Base-by-base conservation (phyloP, 2,797 vertebrate species). In the Ctenochaetus hawaiiensis region DNA sequence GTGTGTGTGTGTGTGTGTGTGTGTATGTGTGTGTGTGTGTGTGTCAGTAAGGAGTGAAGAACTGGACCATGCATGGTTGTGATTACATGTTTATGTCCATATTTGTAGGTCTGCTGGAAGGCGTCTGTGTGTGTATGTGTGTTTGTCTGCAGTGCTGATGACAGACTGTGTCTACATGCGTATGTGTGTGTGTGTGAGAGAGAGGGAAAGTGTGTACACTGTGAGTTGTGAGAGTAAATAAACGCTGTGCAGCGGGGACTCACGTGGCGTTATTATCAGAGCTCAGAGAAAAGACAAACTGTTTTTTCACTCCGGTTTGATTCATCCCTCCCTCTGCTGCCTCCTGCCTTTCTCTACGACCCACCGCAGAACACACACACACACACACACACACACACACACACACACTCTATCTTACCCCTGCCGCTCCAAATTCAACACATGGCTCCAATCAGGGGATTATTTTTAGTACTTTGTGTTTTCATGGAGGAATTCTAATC, bases 181-280 rank as follows among this genome's bases (percentile, higher is more conserved):
- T 74, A n/a, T 72, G 48, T 66, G 67, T 79, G 67, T 70, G 59
- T 77, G 41, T 72, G 51, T 61, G 60, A 17, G 16, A 23, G 83
- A 89, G 91, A 91, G 90, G 30, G 85, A 91, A 86, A 91, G 91
- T 93, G 91, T 91, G 89, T 93, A 93, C 87, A 89, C 86, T 87
- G 86, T 30, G 83, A 95, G 92, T 91, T 93, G 93, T 94, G 92
- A 94, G 93, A 92, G 93, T 92, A 95, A 96, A 95, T 95, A 95
- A 95, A 95, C 94, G 73, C 45, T 11, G 77, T 83, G 79, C 89
- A 90, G 90, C 65, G 30, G 85, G 80, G 89, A 86, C 86, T 95
- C 93, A 94, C 92, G 87, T 93, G 94, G 89, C 89, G 67, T 87
- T 95, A 94, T 95, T 95, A 96, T 95, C 94, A 91, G 92, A 92